phyloP scores from a whole-genome alignment of 2,888 invertebrate species.

The Cheilosia impressa region DNA sequence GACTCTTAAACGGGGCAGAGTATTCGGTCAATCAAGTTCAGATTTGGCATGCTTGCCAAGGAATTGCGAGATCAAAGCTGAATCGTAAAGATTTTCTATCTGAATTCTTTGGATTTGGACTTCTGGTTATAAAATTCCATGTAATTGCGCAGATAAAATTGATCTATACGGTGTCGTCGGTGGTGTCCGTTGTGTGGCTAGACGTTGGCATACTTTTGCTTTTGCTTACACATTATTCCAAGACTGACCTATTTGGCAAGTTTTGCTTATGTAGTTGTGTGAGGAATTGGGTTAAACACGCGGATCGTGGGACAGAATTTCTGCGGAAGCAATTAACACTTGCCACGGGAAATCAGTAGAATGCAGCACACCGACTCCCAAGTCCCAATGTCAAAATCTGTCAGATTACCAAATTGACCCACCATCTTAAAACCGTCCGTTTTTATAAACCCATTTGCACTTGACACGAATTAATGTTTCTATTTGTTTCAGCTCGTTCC shows the following conservation, averaged over 20 bases:
- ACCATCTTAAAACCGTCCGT: background rate
- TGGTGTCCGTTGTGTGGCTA: background rate
- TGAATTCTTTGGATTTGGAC: conserved; percentile 14
- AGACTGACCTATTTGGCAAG: too few species aligned
- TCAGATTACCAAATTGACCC: too few species aligned
- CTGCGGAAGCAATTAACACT: too few species aligned
- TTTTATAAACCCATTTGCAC: background rate
- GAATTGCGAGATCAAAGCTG: conserved; percentile 20
- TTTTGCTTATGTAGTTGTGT: too few species aligned
- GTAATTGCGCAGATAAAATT: conserved; percentile 20
- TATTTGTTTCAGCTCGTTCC: conserved; percentile 30
- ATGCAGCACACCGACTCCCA: too few species aligned
- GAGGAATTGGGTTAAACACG: too few species aligned
- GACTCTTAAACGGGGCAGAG: conserved; percentile 7
- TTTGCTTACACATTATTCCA: conserved; percentile 11
- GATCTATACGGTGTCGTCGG: background rate
- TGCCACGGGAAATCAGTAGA: too few species aligned
- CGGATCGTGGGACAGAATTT: too few species aligned
- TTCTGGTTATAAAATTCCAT: conserved; percentile 3
- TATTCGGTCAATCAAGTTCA: conserved; percentile 36
- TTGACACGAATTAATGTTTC: background rate
- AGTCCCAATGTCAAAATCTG: too few species aligned
- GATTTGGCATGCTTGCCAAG: conserved; percentile 33
- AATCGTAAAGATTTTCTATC: conserved; percentile 26
- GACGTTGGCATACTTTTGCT: conserved; percentile 14